A percentile compares a stretch with the other conserved stretches of the same genome.
These are phyloP conservation scores for Macrotus californicus DNA, from an alignment of 2,113 vertebrate species.

Conservation along the genomic window DNA sequence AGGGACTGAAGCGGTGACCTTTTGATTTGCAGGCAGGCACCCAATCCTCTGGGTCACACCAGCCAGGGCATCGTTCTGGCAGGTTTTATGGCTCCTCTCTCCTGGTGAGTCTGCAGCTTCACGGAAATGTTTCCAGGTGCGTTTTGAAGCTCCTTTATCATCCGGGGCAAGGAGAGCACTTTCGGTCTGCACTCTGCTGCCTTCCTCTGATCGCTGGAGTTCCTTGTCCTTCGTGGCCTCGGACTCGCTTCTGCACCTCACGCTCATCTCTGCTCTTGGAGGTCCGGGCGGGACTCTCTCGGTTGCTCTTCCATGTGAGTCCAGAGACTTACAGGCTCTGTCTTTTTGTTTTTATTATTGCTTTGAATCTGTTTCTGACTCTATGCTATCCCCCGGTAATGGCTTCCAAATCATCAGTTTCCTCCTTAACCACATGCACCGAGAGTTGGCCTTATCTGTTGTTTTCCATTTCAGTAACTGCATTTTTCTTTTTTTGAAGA, in stretches of 20 bases:
- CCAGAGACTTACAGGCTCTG: background rate
- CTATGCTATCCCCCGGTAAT: background rate
- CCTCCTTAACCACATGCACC: background rate
- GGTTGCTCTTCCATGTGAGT: background rate
- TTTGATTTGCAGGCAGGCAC: too few species aligned
- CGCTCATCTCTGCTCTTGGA: background rate
- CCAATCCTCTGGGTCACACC: too few species aligned
- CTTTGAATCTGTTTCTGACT: background rate
- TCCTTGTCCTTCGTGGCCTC: background rate
- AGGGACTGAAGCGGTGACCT: too few species aligned
- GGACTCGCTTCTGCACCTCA: too few species aligned
- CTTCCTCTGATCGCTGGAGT: too few species aligned
- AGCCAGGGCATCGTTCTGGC: too few species aligned
- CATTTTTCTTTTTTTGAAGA: background rate
- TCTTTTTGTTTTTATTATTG: background rate
- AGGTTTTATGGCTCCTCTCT: too few species aligned
- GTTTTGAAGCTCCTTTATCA: too few species aligned
- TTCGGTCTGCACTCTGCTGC: too few species aligned
- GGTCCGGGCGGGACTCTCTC: background rate
- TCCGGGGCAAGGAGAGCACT: too few species aligned
- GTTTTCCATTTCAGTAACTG: background rate
- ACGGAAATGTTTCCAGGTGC: too few species aligned
- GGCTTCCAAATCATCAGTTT: background rate
- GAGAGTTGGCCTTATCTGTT: background rate
- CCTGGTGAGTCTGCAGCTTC: too few species aligned